A percentile compares a stretch with the other conserved stretches of the same genome.
These are phyloP conservation scores for Hucho hucho DNA, from an alignment of 2,113 vertebrate species.

Conservation along the genomic window DNA sequence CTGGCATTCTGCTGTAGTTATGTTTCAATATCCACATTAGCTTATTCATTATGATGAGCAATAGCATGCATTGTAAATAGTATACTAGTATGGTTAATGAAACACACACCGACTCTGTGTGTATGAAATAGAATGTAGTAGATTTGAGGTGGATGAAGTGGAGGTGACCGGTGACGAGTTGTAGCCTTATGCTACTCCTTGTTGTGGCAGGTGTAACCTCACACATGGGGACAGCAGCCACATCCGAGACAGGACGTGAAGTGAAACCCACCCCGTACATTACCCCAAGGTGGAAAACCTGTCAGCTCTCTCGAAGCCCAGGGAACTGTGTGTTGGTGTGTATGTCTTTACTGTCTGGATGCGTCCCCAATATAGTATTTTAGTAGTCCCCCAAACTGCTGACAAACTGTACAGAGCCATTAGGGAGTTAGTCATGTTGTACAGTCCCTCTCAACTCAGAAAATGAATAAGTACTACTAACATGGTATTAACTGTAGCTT, in stretches of 20 bases:
- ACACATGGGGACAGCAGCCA: neutral
- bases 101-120: neutral
- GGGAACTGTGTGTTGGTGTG: neutral
- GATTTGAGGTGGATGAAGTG: conserved; percentile 1
- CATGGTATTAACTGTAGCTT: conserved; percentile 62
- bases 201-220: conserved; percentile 27
- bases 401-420: conserved; percentile 45
- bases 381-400: conserved; percentile 41
- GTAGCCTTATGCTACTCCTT: neutral
- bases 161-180: conserved; percentile 31
- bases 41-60: too few species aligned
- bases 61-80: neutral
- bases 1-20: neutral
- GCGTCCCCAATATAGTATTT: conserved; percentile 36
- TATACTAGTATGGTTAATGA: neutral
- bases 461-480: conserved; percentile 50
- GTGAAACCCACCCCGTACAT: conserved; percentile 1
- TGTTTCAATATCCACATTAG: neutral
- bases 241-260: neutral
- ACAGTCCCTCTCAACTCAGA: conserved; percentile 10
- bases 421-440: conserved; percentile 19
- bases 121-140: neutral
- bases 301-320: conserved; percentile 4
- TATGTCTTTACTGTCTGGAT: conserved; percentile 27
- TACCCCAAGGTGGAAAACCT: conserved; percentile 17